Percentiles rank a stretch among this genome's conserved stretches.
Conservation (phyloP, 2,113 vertebrate species). For the Thymallus thymallus region DNA sequence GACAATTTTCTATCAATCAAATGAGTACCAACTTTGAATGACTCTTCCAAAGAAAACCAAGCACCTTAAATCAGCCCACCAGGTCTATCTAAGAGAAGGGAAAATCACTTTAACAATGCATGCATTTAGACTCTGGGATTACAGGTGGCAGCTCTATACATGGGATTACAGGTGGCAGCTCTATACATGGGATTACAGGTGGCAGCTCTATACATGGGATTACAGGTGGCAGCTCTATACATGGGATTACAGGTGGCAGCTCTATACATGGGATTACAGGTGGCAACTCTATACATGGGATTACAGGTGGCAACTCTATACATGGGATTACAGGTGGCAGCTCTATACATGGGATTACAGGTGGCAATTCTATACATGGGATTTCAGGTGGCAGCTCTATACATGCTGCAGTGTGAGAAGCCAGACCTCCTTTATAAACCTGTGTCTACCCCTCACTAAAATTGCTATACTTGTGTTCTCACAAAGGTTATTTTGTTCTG, state of each 20-base stretch:
- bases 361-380: no score
- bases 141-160: background rate
- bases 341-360: background rate
- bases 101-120: background rate
- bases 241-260: background rate
- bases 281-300: no score
- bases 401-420: no score
- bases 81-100: background rate
- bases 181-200: background rate
- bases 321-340: background rate
- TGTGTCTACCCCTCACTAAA: background rate
- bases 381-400: background rate
- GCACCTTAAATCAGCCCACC: no score
- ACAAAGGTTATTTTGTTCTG: conserved; percentile 31
- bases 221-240: background rate
- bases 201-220: background rate
- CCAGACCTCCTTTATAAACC: background rate
- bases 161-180: background rate
- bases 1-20: background rate
- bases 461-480: background rate
- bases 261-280: background rate
- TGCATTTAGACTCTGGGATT: background rate
- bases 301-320: background rate
- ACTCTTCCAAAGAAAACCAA: no score
- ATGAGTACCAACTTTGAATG: background rate